These are phyloP conservation scores for Xestia xanthographa DNA, from an alignment of 2,888 invertebrate species.

Conservation along the genomic window DNA sequence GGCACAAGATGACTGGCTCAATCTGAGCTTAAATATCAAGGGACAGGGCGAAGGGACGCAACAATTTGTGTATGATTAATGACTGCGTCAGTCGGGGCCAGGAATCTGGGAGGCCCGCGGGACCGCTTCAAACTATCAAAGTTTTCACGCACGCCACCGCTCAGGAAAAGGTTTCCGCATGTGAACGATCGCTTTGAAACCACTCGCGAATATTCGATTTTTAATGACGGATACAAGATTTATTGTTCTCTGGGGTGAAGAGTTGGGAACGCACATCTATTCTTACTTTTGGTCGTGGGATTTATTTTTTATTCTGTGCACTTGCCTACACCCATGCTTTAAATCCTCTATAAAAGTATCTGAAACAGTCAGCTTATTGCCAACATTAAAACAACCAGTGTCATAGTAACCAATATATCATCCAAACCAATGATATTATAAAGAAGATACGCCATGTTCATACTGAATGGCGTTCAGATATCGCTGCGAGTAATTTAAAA, in stretches of 20 bases:
- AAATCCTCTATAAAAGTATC: too few relatives aligned
- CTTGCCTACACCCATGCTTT: too few relatives aligned
- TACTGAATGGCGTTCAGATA: too few relatives aligned
- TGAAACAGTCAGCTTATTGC: too few relatives aligned
- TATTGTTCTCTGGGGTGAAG: not conserved
- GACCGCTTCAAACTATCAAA: conserved; percentile 78
- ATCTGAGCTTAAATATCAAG: conserved; percentile 80
- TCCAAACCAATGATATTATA: too few relatives aligned
- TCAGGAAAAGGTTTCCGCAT: conserved; percentile 29
- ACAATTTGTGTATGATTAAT: conserved; percentile 72
- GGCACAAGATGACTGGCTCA: conserved; percentile 83
- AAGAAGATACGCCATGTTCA: too few relatives aligned
- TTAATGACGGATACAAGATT: conserved; percentile 25
- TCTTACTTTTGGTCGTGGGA: not conserved
- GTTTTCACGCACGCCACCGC: conserved; percentile 60
- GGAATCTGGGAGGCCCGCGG: conserved; percentile 72
- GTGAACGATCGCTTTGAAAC: conserved; percentile 37
- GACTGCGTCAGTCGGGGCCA: conserved; percentile 49
- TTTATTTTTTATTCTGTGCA: too few relatives aligned
- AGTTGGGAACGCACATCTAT: not conserved
- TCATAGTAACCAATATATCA: too few relatives aligned
- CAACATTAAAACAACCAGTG: too few relatives aligned
- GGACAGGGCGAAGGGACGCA: conserved; percentile 66
- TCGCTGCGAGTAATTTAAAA: too few relatives aligned
- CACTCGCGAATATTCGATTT: conserved; percentile 42